Conservation (phyloP, 2,113 vertebrate species). For the Scophthalmus maximus region DNA sequence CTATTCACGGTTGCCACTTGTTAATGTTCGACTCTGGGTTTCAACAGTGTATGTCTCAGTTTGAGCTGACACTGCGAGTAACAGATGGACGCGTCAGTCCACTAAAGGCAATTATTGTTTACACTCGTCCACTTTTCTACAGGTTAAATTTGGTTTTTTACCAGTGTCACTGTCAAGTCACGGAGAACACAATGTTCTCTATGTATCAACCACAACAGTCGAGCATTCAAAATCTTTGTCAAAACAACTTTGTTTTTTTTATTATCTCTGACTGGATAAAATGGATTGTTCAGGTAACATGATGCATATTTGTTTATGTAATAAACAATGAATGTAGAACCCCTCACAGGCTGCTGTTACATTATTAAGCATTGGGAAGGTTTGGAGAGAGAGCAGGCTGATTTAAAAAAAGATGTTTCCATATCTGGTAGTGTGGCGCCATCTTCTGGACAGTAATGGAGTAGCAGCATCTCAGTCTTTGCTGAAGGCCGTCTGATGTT, state of each 20-base stretch:
- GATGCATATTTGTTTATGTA: conserved; percentile 57
- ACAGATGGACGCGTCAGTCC: not conserved
- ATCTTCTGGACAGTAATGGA: conserved; percentile 38
- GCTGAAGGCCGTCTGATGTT: not conserved
- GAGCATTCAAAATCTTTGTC: conserved; percentile 17
- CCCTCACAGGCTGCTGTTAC: conserved; percentile 24
- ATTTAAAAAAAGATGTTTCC: not conserved
- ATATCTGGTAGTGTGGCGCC: conserved; percentile 1
- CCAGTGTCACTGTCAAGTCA: conserved; percentile 4
- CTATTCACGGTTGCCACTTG: conserved; percentile 21
- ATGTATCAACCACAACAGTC: conserved; percentile 5
- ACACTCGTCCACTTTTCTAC: conserved; percentile 51
- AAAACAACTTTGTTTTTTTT: conserved; percentile 19
- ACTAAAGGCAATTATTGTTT: conserved; percentile 26
- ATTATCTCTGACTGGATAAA: conserved; percentile 38
- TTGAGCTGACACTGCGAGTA: not conserved
- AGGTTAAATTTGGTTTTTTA: conserved; percentile 30
- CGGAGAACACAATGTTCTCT: not conserved
- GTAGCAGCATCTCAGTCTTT: conserved; percentile 33
- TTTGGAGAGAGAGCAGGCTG: not conserved
- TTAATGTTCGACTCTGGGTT: conserved; percentile 23
- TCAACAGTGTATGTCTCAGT: conserved; percentile 1
- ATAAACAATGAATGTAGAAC: conserved; percentile 74
- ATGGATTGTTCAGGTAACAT: conserved; percentile 26
- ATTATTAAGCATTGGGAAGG: conserved; percentile 14